Conservation (phyloP, 2,888 invertebrate genomes). For the Palloptera scutellata region DNA sequence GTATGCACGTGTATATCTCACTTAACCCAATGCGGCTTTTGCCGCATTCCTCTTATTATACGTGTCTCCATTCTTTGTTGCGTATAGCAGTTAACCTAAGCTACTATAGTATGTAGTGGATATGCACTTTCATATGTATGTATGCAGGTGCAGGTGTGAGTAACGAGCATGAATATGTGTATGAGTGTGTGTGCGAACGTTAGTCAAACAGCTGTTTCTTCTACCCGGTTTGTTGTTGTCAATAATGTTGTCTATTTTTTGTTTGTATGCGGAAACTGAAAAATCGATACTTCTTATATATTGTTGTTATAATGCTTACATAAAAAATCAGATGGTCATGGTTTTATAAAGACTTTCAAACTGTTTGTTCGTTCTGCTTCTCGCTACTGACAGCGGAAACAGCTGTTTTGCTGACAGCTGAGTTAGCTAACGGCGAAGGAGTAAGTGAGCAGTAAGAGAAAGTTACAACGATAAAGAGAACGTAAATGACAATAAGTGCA, state of each 20-base stretch:
- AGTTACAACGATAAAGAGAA: neutral
- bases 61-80: neutral
- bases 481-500: neutral
- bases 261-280: constrained; percentile 13
- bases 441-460: neutral
- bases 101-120: neutral
- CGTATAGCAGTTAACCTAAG: neutral
- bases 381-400: no score
- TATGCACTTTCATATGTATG: neutral
- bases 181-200: neutral
- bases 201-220: constrained; percentile 27
- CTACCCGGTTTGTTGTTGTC: neutral
- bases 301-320: constrained; percentile 1
- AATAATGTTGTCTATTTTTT: constrained; percentile 24
- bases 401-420: neutral
- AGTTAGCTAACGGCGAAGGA: neutral
- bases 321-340: constrained; percentile 41
- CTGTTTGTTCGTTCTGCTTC: constrained; percentile 15
- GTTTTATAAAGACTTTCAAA: constrained; percentile 30
- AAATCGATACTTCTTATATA: constrained; percentile 29
- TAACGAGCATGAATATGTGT: no score
- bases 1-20: constrained; percentile 12
- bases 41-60: constrained; percentile 20
- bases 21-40: constrained; percentile 35
- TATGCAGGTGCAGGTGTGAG: no score